These are phyloP conservation scores for Patella pellucida DNA, from an alignment of 2,888 invertebrate species.

Conservation along the genomic window DNA sequence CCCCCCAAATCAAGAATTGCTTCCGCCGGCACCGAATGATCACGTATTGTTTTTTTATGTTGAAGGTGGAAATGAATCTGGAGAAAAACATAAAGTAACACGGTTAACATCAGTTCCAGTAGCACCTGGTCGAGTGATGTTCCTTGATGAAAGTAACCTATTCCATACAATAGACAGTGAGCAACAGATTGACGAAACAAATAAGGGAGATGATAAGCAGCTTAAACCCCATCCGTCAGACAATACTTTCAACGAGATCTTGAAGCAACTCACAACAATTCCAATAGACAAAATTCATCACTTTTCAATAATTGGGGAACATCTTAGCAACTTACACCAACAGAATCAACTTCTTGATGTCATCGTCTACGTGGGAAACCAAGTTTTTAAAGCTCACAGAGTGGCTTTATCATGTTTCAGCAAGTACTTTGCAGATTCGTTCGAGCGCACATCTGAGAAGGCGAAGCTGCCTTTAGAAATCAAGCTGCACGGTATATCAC, in stretches of 20 bases:
- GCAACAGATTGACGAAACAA: slow-evolving; percentile 14
- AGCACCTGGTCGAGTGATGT: slow-evolving; percentile 18
- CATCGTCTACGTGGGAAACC: slow-evolving; percentile 42
- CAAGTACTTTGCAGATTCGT: slow-evolving; percentile 50
- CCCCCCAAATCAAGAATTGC: too few relatives aligned
- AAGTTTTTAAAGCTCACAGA: slow-evolving; percentile 52
- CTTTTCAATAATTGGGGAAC: slow-evolving; percentile 47
- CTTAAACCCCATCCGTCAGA: background rate
- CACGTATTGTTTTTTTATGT: background rate
- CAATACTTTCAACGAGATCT: slow-evolving; percentile 16
- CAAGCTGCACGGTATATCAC: slow-evolving; percentile 44
- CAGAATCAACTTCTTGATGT: slow-evolving; percentile 53
- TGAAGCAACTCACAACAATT: slow-evolving; percentile 38
- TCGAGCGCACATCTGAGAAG: slow-evolving; percentile 31
- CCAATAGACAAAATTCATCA: slow-evolving; percentile 45
- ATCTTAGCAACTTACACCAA: slow-evolving; percentile 57
- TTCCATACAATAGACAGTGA: slow-evolving; percentile 19
- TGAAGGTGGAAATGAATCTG: background rate
- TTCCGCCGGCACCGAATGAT: too few relatives aligned
- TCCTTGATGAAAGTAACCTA: slow-evolving; percentile 20
- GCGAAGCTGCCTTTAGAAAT: slow-evolving; percentile 44
- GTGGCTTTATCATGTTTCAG: slow-evolving; percentile 54
- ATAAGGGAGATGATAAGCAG: background rate
- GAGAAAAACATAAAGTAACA: background rate
- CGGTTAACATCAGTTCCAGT: background rate